A percentile compares a stretch with the other conserved stretches of the same genome.
phyloP scores from a whole-genome alignment of 2,888 invertebrate species.

The Lasioglossum vierecki region DNA sequence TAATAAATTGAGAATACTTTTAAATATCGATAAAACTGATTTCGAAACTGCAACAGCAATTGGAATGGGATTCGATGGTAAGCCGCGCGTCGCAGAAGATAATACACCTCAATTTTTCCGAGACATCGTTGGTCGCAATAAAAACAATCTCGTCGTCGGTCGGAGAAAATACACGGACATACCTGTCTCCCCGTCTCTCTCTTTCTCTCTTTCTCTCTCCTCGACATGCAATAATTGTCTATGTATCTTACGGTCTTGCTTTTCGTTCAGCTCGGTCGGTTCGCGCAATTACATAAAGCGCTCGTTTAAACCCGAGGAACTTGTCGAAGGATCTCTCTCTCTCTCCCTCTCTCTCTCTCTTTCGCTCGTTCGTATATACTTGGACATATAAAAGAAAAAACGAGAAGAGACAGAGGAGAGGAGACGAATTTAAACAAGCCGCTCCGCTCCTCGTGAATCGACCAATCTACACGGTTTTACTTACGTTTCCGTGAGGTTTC shows the following conservation, averaged over 20 bases:
- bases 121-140: not conserved
- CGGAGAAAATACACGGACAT: not conserved
- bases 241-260: conserved; percentile 41
- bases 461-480: not conserved
- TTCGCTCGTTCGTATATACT: not conserved
- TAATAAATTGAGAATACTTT: too few relatives aligned
- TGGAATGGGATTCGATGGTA: not conserved
- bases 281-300: conserved; percentile 41
- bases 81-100: not conserved
- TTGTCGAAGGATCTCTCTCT: conserved; percentile 18
- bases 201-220: not conserved
- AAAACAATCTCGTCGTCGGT: not conserved
- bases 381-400: not conserved
- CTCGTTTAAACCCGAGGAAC: conserved; percentile 27
- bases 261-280: conserved; percentile 26
- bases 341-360: too few relatives aligned
- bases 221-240: conserved; percentile 52
- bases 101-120: not conserved
- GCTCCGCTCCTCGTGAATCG: conserved; percentile 3
- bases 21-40: too few relatives aligned
- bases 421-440: conserved; percentile 3
- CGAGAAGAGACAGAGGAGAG: not conserved
- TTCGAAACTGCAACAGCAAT: not conserved
- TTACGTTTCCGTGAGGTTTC: not conserved
- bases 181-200: not conserved